Evolutionary conservation across 2,888 invertebrate genomes (phyloP).

Genomic region (Coenonympha glycerion): DNA sequence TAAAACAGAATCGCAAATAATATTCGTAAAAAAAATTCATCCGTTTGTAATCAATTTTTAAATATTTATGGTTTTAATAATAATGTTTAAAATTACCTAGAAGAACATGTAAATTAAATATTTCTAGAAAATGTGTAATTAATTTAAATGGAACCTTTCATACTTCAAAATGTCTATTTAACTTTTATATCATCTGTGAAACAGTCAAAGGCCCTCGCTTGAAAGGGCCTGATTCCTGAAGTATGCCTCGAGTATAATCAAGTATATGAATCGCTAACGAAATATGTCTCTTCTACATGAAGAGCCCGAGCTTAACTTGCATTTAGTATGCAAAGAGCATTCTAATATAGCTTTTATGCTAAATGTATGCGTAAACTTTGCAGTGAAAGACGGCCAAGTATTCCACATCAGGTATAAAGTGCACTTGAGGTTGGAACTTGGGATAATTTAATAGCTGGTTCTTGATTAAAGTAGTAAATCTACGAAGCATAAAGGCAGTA

Average conservation of each 20-base stretch:
- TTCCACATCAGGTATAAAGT: not conserved
- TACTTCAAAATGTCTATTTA: not conserved
- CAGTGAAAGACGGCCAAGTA: not conserved
- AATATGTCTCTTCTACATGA: not conserved
- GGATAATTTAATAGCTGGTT: not conserved
- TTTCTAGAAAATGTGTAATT: conserved; percentile 1
- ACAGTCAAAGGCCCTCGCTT: conserved; percentile 2
- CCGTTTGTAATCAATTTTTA: too few relatives aligned
- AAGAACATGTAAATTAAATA: too few relatives aligned
- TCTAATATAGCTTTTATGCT: not conserved
- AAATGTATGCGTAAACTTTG: not conserved
- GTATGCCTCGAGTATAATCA: not conserved
- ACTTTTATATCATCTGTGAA: not conserved
- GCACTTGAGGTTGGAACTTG: not conserved
- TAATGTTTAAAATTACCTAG: too few relatives aligned
- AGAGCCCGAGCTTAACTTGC: not conserved
- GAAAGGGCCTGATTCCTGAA: not conserved
- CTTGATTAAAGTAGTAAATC: too few relatives aligned
- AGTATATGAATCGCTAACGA: not conserved
- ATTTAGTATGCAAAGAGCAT: conserved; percentile 2
- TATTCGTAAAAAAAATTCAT: too few relatives aligned
- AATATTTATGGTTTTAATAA: too few relatives aligned
- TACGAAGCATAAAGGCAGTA: too few relatives aligned
- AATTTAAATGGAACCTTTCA: not conserved
- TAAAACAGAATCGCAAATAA: too few relatives aligned